Evolutionary conservation across 2,113 vertebrate genomes (phyloP), one percentile per base, ranked within the genome.

Genomic region (Bombycilla garrulus): DNA sequence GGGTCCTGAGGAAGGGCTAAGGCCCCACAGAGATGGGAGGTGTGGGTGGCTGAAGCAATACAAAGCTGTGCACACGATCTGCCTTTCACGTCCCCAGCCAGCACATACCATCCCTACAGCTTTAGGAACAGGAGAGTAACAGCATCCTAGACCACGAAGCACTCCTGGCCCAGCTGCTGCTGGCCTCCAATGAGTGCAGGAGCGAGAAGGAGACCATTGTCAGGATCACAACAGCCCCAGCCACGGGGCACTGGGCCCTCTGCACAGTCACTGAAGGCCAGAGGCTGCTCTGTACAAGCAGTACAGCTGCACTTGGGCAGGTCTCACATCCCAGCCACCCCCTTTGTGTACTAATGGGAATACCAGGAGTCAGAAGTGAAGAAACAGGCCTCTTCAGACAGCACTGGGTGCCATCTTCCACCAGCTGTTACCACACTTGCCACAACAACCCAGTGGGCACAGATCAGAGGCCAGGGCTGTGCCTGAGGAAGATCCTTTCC

Each of bases 291-390:
- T 40, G 8, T 2, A 5, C 29, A 81, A 60, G 64, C 25, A 50
- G 22, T 17, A 31, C 17, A 51, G 31, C 38, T 62, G 35, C 20
- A n/a, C 51, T 28, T 56, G 10, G 36, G 51, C n/a, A 81, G 13
- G 15, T 45, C 70, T 76, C 23, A 64, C 6, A 25, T 4, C 38
- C 28, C 38, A 80, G 35, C 14, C 24, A 57, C 10, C 5, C 31
- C 17, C 6, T 13, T 24, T 2, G 2, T 1, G 1, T 10, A 36
- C n/a, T 1, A 2, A 61, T 3, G 4, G 23, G 33, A 87, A 40
- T 12, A 74, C 17, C 11, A 60, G 25, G 19, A 79, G 8, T 4
- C 23, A 53, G 10, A 51, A 38, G 24, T 3, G 22, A 80, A 16
- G 29, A 26, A 90, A 42, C 1, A 11, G 44, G 69, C 79, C 71